Conservation (phyloP, 2,113 vertebrate species). For the Hucho hucho region DNA sequence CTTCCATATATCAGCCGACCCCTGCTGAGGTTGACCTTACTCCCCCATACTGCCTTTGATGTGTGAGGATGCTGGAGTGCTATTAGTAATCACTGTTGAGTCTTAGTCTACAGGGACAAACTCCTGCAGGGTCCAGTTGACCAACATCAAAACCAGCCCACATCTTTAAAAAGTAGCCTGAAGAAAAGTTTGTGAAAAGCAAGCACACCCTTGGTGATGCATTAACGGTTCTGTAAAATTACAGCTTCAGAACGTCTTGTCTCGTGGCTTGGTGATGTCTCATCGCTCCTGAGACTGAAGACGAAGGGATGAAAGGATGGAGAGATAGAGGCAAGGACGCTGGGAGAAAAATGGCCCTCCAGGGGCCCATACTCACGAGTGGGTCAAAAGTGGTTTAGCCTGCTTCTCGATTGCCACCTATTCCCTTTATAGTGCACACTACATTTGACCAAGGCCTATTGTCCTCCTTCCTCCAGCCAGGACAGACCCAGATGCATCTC, state of each 20-base stretch:
- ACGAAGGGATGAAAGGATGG: constrained; percentile 20
- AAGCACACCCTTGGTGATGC: constrained; percentile 41
- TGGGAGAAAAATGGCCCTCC: constrained; percentile 47
- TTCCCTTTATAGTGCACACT: constrained; percentile 26
- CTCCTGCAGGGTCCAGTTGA: constrained; percentile 27
- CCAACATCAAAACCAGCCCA: constrained; percentile 9
- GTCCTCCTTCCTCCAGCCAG: not conserved
- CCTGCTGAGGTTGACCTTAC: constrained; percentile 57
- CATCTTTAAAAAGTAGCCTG: constrained; percentile 15
- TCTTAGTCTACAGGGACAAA: constrained; percentile 12
- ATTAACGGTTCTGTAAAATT: constrained; percentile 50
- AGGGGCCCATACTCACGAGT: constrained; percentile 53
- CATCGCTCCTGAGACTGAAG: constrained; percentile 32
- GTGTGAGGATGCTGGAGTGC: constrained; percentile 50
- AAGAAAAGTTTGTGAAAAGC: constrained; percentile 32
- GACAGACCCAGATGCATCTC: constrained; percentile 37
- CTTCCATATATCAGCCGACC: constrained; percentile 55
- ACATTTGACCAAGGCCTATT: too few species aligned
- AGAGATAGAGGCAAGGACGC: constrained; percentile 9
- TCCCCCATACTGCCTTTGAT: constrained; percentile 64
- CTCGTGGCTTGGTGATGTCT: constrained; percentile 33
- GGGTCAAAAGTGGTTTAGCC: constrained; percentile 43
- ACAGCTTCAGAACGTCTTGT: constrained; percentile 57
- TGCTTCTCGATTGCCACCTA: not conserved
- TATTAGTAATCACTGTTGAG: constrained; percentile 56